Base-by-base conservation (phyloP, 2,888 invertebrate genomes). In the Conistra vaccinii region DNA sequence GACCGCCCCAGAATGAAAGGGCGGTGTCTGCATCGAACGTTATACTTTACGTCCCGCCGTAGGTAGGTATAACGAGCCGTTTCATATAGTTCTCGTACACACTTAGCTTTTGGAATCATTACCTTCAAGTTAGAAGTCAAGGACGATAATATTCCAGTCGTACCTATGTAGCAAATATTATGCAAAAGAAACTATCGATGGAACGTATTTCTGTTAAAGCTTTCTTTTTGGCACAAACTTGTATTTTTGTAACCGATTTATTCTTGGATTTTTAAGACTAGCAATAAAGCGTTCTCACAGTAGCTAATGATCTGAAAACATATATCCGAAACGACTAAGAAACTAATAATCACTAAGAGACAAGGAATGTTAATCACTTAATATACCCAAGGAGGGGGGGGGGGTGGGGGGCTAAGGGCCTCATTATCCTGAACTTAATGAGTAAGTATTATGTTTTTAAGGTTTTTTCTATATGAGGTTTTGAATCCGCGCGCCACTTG, bases 11-110 rank as follows among this genome's bases (percentile, higher is more conserved):
- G 71, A 73, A 77, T 70, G 69, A 58, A 61, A 80, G 83, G 84
- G 83, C 61, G 79, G 73, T 73, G 83, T 74, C 79, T 77, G 65
- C 72, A 74, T 70, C 69, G 76, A 85, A 69, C 69, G 74, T 57
- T 35, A 58, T 69, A 35, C 57, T 60, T 51, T 53, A 73, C 70
- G 45, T 53, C 55, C 42, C 51, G 7, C 3, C 55, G 53, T 69
- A 48, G 53, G 42, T 78, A 77, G 39, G 9, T 60, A 73, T 39
- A 65, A 35, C 23, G 23, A 53, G 14, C 35, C 48, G 10, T 63
- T 48, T 17, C 55, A 26, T 66, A 69, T 26, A 26, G 58, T 75
- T 55, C 57, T 26, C 17, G 23, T 48, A 39, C 48, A 35, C 63
- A 55, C 48, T 29, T 60, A 60, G 29, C 57, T 55, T 61, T 60